A percentile compares a stretch with the other conserved stretches of the same genome.
These are phyloP conservation scores for Ashinkailepas kermadecensis DNA, from an alignment of 2,888 invertebrate species.

Conservation along the genomic window DNA sequence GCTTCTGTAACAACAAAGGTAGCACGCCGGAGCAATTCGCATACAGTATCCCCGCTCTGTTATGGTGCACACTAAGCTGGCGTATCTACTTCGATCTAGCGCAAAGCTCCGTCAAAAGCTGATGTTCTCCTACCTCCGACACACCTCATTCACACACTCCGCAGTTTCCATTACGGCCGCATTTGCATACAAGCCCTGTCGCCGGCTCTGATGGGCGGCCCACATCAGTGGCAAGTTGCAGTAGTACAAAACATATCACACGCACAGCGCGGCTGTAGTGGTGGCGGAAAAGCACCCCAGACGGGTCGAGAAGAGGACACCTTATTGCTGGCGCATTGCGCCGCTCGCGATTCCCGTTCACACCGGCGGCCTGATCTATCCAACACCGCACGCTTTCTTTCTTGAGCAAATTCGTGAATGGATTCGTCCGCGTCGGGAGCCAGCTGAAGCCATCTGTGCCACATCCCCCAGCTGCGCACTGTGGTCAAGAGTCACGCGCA, in stretches of 20 bases:
- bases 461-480: too few species aligned
- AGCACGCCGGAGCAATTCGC: background rate
- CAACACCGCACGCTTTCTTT: background rate
- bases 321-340: background rate
- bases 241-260: constrained; percentile 12
- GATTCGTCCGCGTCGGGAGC: constrained; percentile 4
- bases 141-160: background rate
- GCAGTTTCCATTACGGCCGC: background rate
- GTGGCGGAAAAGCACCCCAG: background rate
- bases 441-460: background rate
- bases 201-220: background rate
- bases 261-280: background rate
- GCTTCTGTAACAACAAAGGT: background rate
- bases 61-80: constrained; percentile 4
- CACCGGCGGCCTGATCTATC: background rate
- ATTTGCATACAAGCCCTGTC: background rate
- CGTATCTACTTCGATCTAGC: background rate
- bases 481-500: too few species aligned
- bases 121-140: background rate
- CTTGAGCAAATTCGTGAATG: constrained; percentile 22
- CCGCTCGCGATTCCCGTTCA: too few species aligned
- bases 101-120: background rate
- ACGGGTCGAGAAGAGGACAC: background rate
- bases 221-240: background rate
- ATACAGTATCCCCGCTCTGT: background rate